phyloP scores from a whole-genome alignment of 1,140 invertebrate genomes.

The Maconellicoccus hirsutus region DNA sequence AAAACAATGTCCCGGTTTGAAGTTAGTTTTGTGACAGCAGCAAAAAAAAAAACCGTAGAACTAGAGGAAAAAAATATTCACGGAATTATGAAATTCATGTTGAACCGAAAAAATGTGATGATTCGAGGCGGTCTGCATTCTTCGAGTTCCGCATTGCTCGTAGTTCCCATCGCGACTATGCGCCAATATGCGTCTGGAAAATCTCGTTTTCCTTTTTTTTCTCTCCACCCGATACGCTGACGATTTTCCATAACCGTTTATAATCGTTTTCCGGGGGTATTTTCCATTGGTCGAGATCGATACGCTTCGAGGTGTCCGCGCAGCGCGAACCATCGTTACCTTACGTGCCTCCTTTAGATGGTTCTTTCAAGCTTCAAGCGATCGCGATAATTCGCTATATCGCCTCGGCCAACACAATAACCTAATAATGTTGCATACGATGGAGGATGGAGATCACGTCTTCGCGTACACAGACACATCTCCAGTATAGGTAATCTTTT shows the following conservation, averaged over 20 bases:
- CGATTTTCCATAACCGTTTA: too few relatives aligned
- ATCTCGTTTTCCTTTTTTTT: too few relatives aligned
- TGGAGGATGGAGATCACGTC: too few relatives aligned
- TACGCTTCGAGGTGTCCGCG: too few relatives aligned
- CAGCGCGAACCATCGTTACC: too few relatives aligned
- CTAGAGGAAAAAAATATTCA: background rate
- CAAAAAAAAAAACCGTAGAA: background rate
- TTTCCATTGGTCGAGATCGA: too few relatives aligned
- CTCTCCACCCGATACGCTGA: too few relatives aligned
- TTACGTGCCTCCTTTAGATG: too few relatives aligned
- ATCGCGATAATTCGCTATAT: too few relatives aligned
- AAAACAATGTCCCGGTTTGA: conserved; percentile 20
- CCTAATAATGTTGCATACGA: background rate
- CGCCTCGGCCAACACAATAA: background rate
- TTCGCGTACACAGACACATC: background rate
- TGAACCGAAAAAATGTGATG: conserved; percentile 18
- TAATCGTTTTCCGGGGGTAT: too few relatives aligned
- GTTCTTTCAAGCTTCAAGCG: too few relatives aligned
- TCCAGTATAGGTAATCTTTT: background rate
- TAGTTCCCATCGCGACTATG: conserved; percentile 13
- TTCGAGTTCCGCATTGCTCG: conserved; percentile 19
- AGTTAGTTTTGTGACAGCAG: background rate
- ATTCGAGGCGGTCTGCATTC: conserved; percentile 20
- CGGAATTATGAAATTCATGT: conserved; percentile 19
- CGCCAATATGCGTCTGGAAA: too few relatives aligned